phyloP scores from a whole-genome alignment of 2,113 vertebrate genomes.

The Podilymbus podiceps region DNA sequence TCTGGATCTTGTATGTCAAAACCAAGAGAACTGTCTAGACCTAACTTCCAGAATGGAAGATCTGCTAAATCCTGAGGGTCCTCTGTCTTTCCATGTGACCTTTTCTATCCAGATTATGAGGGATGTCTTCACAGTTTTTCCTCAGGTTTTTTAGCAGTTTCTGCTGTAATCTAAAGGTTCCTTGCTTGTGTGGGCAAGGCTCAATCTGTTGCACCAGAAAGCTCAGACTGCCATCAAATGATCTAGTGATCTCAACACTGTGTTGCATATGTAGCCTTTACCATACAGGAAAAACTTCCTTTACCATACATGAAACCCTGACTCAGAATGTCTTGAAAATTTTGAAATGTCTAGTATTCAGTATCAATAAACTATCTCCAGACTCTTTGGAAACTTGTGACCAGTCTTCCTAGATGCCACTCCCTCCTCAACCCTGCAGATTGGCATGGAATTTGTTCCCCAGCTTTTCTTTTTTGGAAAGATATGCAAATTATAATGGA shows the following conservation, averaged over 20 bases:
- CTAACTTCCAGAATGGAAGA: neutral
- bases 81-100: neutral
- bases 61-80: neutral
- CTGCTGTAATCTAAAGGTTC: neutral
- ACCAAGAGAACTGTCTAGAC: neutral
- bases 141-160: neutral
- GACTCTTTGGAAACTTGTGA: neutral
- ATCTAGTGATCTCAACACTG: neutral
- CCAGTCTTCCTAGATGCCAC: neutral
- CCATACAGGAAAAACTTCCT: neutral
- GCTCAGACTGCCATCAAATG: neutral
- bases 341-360: neutral
- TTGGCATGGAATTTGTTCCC: neutral
- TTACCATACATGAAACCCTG: neutral
- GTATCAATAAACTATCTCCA: neutral
- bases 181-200: neutral
- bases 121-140: neutral
- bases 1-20: neutral
- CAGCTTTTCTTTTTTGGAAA: neutral
- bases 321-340: neutral
- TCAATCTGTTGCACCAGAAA: neutral
- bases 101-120: neutral
- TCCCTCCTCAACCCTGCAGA: neutral
- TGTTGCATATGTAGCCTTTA: neutral
- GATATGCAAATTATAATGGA: neutral